phyloP scores from a whole-genome alignment of 2,797 vertebrate genomes.

The Novumbra hubbsi region DNA sequence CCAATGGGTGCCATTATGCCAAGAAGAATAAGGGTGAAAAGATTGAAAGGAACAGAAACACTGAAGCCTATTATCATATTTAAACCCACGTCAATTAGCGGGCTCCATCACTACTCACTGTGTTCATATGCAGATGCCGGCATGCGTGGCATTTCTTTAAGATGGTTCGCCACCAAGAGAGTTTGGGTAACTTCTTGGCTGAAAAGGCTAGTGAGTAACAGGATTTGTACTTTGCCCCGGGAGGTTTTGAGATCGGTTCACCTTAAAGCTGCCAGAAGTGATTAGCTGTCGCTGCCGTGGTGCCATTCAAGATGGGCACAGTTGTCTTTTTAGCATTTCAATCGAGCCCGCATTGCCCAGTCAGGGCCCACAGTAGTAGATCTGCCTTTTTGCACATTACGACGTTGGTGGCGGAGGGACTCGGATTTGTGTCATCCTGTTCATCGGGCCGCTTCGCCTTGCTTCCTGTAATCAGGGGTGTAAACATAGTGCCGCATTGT shows the following conservation, averaged over 20 bases:
- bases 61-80: conserved; percentile 93
- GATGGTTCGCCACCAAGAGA: conserved; percentile 59
- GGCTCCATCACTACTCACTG: conserved; percentile 78
- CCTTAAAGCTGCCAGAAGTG: conserved; percentile 70
- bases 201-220: conserved; percentile 74
- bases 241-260: conserved; percentile 57
- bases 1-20: conserved; percentile 75
- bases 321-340: conserved; percentile 70
- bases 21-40: conserved; percentile 29
- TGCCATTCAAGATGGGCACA: conserved; percentile 47
- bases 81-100: conserved; percentile 93
- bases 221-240: conserved; percentile 73
- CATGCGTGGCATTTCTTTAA: conserved; percentile 86
- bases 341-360: conserved; percentile 43
- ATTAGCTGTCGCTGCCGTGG: conserved; percentile 60
- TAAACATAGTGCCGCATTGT: conserved; percentile 78
- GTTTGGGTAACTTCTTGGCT: conserved; percentile 64
- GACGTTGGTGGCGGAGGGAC: not conserved
- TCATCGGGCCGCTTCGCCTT: not conserved
- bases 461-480: conserved; percentile 52
- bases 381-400: conserved; percentile 75
- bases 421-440: conserved; percentile 11
- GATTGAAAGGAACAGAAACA: conserved; percentile 62
- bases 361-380: conserved; percentile 48
- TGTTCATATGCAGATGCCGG: conserved; percentile 86